Base-by-base conservation (phyloP, 2,888 invertebrate species). In the Baronia brevicornis region DNA sequence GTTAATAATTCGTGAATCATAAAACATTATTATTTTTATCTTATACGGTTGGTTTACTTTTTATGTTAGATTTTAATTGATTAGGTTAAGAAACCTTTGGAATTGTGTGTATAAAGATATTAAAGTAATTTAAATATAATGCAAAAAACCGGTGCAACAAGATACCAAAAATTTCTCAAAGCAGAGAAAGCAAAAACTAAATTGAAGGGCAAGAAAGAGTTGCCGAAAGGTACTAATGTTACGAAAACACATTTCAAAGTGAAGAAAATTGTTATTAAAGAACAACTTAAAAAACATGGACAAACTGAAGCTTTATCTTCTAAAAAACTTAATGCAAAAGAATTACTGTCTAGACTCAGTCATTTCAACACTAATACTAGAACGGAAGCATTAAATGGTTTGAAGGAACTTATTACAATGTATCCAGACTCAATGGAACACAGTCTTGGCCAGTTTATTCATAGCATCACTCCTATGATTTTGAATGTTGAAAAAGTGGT, bases 171-270 rank as follows among this genome's bases (percentile, higher is more conserved):
- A 57, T 88, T 90, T 50, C 71, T 93, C 2, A 92, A 92, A 48
- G 88, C 91, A 0, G 96, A 97, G 66, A 96, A 94, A 60, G 89
- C 93, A 0, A 96, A 94, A 62, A 89, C 93, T 0, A 97, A 97
- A 86, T 91, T 93, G 0, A 95, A 97, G 65, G 69, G 97, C 15
- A 97, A 96, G 74, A 87, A 89, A 9, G 91, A 91, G 36, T 69
- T 97, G 29, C 93, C 93, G 0, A 96, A 94, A 80, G 95, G 95
- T 4, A 88, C 91, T 29, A 97, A 97, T 86, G 90, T 94, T 3
- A 97, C 97, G 0, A 91, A 95, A 64, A 92, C 95, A 0, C 90
- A 91, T 51, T 96, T 97, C 55, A 95, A 96, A 86, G 88, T 95
- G 0, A 92, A 92, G 54, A 93, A 95, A 58, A 95, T 97, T 46